These are phyloP conservation scores for Baccha elongata DNA, from an alignment of 2,888 invertebrate species.

Conservation along the genomic window DNA sequence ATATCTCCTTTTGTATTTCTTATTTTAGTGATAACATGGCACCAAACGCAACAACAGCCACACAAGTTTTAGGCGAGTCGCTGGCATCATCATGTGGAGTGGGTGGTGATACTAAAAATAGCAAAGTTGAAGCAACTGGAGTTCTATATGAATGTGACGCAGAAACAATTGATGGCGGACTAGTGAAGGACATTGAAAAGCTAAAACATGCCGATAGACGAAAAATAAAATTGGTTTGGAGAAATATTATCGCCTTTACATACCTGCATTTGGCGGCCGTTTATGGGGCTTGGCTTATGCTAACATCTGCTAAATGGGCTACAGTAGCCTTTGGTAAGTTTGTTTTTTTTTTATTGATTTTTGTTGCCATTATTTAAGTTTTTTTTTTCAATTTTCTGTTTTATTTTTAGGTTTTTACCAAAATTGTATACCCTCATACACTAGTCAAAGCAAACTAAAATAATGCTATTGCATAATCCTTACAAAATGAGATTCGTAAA, in stretches of 20 bases:
- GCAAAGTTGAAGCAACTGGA: slow-evolving; percentile 82
- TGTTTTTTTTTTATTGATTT: not conserved
- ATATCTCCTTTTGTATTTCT: slow-evolving; percentile 17
- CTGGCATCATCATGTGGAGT: slow-evolving; percentile 76
- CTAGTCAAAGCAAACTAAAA: no score
- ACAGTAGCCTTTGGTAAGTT: slow-evolving; percentile 89
- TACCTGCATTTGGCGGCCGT: slow-evolving; percentile 90
- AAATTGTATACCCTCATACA: no score
- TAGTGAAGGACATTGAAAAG: slow-evolving; percentile 84
- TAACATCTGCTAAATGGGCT: slow-evolving; percentile 89
- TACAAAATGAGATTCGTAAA: no score
- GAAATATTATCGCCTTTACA: slow-evolving; percentile 90
- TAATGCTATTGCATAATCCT: no score
- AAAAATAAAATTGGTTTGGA: slow-evolving; percentile 88
- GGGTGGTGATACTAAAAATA: slow-evolving; percentile 76
- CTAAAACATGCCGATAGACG: slow-evolving; percentile 84
- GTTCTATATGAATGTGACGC: slow-evolving; percentile 87
- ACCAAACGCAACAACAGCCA: slow-evolving; percentile 81
- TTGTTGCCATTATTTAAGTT: no score
- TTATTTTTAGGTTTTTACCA: no score
- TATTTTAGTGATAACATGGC: slow-evolving; percentile 76
- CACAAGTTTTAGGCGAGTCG: slow-evolving; percentile 79
- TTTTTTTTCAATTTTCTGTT: no score
- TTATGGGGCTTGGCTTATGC: slow-evolving; percentile 89
- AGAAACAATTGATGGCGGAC: slow-evolving; percentile 85